Evolutionary conservation across 2,797 vertebrate species (phyloP), one percentile per base, ranked within the genome.

Genomic region (Xerus rutilus): DNA sequence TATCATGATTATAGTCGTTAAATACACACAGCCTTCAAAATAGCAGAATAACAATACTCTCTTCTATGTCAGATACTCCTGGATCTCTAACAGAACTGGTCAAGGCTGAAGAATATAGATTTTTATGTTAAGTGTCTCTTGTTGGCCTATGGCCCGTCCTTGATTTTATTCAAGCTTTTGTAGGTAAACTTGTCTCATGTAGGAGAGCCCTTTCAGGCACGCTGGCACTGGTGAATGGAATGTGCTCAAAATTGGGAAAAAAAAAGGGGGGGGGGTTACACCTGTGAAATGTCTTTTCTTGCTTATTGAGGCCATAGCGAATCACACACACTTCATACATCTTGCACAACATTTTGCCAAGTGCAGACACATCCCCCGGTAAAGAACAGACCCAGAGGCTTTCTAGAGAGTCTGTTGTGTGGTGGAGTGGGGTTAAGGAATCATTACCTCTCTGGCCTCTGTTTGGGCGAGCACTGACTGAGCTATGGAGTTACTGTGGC

Each of bases 241-340:
- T 87, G 35, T 94, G 85, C 69, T 95, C 67, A 94, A 70, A 96
- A 77, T 73, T 76, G 54, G 32, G 79, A 64, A 76, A 47, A 65
- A 79, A 76, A 59, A 79, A 43, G 39, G 39, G 39, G 39, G 39
- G 39, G 39, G 39, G 39, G 3, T 39, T 67, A 70, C n/a, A 73
- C n/a, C 62, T 86, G 54, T 86, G 74, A 91, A 86, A 89, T 85
- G 17, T 82, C 70, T 92, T 74, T 43, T 95, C 43, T 81, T 83
- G 21, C 69, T 77, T 91, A 64, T 67, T 67, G 82, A 65, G 85
- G 64, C 83, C 54, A 54, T 94, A 83, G 74, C 15, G 64, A 57
- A 52, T 92, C 39, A 30, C 7, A 1, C 32, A 85, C 1, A 45
- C 15, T 92, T 92, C 45, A 2, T 86, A 9, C 23, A 12, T 74